Evolutionary conservation across 2,113 vertebrate genomes (phyloP).

Genomic region (Ammodramus savannarum): DNA sequence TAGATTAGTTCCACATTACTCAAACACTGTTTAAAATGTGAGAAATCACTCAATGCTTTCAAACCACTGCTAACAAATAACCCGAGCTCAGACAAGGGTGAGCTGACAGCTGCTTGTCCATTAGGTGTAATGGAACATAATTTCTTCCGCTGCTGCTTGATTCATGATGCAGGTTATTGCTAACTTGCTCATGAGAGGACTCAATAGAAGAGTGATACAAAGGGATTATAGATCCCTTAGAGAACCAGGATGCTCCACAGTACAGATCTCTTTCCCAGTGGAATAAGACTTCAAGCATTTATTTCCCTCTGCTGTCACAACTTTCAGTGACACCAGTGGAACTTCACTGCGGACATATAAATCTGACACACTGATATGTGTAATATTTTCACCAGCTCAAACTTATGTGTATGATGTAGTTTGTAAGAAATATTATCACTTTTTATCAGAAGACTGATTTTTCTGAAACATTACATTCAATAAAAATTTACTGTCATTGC

Average conservation of each 20-base stretch:
- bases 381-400: neutral
- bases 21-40: neutral
- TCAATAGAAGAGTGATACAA: neutral
- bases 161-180: neutral
- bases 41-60: neutral
- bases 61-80: neutral
- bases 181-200: neutral
- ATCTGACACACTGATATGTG: rapidly evolving
- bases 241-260: neutral
- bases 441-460: neutral
- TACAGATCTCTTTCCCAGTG: neutral
- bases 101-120: neutral
- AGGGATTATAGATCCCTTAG: neutral
- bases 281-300: neutral
- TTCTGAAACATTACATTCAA: neutral
- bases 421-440: neutral
- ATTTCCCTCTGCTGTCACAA: neutral
- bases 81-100: neutral
- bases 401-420: neutral
- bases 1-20: neutral
- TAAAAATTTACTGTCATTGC: neutral
- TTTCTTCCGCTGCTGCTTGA: neutral
- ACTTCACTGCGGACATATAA: neutral
- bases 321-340: neutral
- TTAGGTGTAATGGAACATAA: neutral